Conservation (phyloP, 2,888 invertebrate genomes). For the Eristalis intricaria region DNA sequence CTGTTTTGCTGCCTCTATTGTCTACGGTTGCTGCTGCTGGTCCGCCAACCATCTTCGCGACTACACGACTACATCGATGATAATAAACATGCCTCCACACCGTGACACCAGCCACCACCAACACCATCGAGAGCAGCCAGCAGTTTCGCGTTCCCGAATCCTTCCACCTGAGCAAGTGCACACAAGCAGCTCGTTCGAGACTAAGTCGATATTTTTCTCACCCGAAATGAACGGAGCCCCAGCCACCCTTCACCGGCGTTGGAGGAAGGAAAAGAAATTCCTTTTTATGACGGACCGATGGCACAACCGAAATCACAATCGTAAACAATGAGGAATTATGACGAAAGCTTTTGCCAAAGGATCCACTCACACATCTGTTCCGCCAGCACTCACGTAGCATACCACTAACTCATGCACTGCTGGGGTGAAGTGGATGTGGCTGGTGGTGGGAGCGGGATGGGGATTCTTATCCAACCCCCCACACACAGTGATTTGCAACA, state of each 20-base stretch:
- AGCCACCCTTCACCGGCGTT: background rate
- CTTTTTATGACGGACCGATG: constrained; percentile 72
- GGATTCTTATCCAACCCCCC: constrained; percentile 44
- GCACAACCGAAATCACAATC: constrained; percentile 72
- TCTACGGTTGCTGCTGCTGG: constrained; percentile 21
- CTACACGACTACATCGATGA: constrained; percentile 47
- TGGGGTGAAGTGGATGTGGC: background rate
- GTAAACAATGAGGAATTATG: constrained; percentile 72
- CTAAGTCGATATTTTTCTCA: constrained; percentile 35
- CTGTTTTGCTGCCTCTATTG: constrained; percentile 43
- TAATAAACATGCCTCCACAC: constrained; percentile 67
- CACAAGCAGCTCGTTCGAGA: constrained; percentile 25
- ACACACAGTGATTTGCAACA: constrained; percentile 60
- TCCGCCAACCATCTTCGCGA: constrained; percentile 1
- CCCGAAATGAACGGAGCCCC: background rate
- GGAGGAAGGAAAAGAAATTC: constrained; percentile 40
- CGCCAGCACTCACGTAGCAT: constrained; percentile 59
- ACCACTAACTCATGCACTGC: constrained; percentile 64
- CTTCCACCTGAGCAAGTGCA: constrained; percentile 70
- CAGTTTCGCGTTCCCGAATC: constrained; percentile 40
- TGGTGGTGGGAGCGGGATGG: background rate
- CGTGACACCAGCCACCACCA: background rate
- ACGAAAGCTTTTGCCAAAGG: constrained; percentile 68
- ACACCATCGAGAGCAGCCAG: background rate
- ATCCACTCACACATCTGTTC: constrained; percentile 70